phyloP scores from a whole-genome alignment of 2,888 invertebrate genomes.

The Pedicia rivosa region DNA sequence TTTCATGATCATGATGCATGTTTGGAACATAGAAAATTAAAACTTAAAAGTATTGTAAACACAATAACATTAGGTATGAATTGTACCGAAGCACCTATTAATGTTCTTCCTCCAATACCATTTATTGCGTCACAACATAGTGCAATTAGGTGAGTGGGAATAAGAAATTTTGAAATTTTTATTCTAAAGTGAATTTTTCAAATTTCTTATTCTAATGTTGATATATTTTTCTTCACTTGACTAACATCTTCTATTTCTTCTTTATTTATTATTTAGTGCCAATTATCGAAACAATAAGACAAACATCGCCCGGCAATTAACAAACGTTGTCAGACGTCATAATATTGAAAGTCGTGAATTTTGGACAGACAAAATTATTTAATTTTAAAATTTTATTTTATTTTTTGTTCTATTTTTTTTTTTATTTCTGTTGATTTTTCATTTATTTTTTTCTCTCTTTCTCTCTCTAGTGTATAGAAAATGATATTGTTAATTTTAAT shows the following conservation, averaged over 20 bases:
- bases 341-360: not conserved
- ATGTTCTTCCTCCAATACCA: not conserved
- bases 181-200: too few species aligned
- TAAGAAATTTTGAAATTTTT: too few species aligned
- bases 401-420: too few species aligned
- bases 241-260: not conserved
- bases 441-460: too few species aligned
- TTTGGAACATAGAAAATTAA: too few species aligned
- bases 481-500: too few species aligned
- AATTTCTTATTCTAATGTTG: not conserved
- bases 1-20: too few species aligned
- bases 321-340: slow-evolving; percentile 5
- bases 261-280: not conserved
- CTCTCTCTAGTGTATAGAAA: too few species aligned
- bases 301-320: slow-evolving; percentile 4
- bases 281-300: slow-evolving; percentile 2
- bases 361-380: not conserved
- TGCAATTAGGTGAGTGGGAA: not conserved
- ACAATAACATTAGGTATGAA: not conserved
- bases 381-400: too few species aligned
- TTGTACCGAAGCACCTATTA: not conserved
- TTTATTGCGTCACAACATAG: not conserved
- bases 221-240: not conserved
- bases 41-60: too few species aligned
- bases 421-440: too few species aligned